phyloP scores from a whole-genome alignment of 2,113 vertebrate species.

The Phoxinus phoxinus region DNA sequence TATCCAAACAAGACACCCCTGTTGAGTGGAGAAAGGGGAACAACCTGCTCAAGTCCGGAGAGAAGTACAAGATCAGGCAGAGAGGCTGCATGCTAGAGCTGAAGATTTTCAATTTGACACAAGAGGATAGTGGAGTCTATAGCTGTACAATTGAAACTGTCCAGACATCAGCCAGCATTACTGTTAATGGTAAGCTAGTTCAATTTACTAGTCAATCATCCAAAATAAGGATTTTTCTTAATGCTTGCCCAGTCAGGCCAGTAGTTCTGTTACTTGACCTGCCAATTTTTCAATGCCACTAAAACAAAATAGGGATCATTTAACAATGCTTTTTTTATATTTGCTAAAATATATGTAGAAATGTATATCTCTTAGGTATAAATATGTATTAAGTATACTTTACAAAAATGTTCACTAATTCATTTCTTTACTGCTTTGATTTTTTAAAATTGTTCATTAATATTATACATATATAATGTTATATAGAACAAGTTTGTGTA shows the following conservation, averaged over 20 bases:
- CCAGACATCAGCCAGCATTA: slow-evolving; percentile 71
- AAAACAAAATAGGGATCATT: neutral
- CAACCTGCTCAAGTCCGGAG: slow-evolving; percentile 70
- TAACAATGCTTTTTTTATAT: too few species aligned
- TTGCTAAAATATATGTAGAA: too few species aligned
- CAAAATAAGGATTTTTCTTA: neutral
- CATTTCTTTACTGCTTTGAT: too few species aligned
- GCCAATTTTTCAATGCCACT: too few species aligned
- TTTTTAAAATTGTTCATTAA: too few species aligned
- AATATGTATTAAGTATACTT: too few species aligned
- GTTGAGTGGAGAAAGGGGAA: slow-evolving; percentile 79
- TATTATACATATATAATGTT: too few species aligned
- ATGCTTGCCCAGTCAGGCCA: neutral
- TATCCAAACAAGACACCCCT: slow-evolving; percentile 73
- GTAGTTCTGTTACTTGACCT: neutral
- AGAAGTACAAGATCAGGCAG: slow-evolving; percentile 82
- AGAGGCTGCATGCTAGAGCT: slow-evolving; percentile 78
- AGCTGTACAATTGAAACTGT: slow-evolving; percentile 72
- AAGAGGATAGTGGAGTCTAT: slow-evolving; percentile 77
- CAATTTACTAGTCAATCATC: neutral
- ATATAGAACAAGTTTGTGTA: too few species aligned
- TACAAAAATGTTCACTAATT: too few species aligned
- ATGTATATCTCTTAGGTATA: too few species aligned
- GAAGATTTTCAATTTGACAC: slow-evolving; percentile 75
- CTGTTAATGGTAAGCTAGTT: slow-evolving; percentile 72